A percentile compares a stretch with the other conserved stretches of the same genome.
Conservation (phyloP, 2,113 vertebrate genomes). For the Dicentrarchus labrax region DNA sequence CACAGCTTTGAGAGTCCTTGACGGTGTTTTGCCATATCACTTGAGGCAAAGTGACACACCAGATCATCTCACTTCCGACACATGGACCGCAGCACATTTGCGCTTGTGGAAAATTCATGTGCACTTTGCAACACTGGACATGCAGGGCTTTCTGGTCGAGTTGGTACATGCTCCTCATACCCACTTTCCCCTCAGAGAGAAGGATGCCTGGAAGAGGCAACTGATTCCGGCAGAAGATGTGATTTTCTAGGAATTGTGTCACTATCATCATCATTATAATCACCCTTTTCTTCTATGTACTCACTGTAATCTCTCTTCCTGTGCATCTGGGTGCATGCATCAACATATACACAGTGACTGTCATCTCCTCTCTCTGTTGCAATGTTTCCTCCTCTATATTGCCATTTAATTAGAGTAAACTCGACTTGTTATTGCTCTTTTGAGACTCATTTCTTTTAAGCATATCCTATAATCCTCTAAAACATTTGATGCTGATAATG, state of each 20-base stretch:
- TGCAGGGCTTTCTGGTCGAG: constrained; percentile 46
- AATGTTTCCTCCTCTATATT: background rate
- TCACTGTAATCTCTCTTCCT: background rate
- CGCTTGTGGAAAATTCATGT: constrained; percentile 59
- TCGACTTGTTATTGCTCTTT: background rate
- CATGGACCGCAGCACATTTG: constrained; percentile 36
- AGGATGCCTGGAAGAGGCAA: background rate
- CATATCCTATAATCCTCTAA: constrained; percentile 5
- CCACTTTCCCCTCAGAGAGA: constrained; percentile 17
- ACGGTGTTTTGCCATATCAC: constrained; percentile 49
- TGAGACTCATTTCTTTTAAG: constrained; percentile 4
- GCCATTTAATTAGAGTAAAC: background rate
- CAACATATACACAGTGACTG: background rate
- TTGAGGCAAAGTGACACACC: constrained; percentile 57
- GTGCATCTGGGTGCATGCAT: background rate
- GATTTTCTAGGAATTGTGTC: constrained; percentile 20
- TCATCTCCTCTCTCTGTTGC: background rate
- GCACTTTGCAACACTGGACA: constrained; percentile 51
- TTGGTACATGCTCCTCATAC: constrained; percentile 24
- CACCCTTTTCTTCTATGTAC: background rate
- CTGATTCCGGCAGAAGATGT: constrained; percentile 3
- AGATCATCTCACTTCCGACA: constrained; percentile 55
- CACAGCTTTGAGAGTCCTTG: constrained; percentile 61
- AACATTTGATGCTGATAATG: constrained; percentile 4
- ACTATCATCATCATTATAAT: background rate